Evolutionary conservation across 2,113 vertebrate genomes (phyloP).

Genomic region (Thryonomys swinderianus): DNA sequence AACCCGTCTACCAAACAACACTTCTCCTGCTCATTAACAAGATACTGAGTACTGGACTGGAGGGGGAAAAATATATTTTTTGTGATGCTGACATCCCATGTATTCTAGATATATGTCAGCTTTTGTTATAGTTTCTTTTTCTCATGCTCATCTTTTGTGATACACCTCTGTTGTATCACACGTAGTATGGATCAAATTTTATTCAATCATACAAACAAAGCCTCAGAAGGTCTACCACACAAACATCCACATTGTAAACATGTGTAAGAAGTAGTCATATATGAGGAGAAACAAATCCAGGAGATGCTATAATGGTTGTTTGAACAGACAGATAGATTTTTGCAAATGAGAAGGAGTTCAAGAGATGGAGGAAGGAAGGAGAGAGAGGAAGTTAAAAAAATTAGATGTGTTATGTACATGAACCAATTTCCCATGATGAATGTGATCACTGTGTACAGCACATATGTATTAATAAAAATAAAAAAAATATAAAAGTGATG

Average conservation of each 20-base stretch:
- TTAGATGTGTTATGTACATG: not conserved
- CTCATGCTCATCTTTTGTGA: slow-evolving; percentile 15
- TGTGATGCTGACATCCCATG: not conserved
- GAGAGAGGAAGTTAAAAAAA: not conserved
- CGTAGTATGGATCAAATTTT: slow-evolving; percentile 23
- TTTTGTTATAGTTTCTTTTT: slow-evolving; percentile 17
- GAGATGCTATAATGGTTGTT: not conserved
- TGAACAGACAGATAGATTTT: not conserved
- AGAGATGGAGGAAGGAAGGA: not conserved
- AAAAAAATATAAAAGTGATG: not conserved
- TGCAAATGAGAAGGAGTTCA: not conserved
- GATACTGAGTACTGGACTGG: not conserved
- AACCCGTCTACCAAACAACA: not conserved
- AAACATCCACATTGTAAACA: not conserved
- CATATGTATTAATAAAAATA: not conserved
- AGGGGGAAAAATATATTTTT: not conserved
- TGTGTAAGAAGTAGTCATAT: not conserved
- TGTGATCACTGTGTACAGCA: not conserved
- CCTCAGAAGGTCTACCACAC: not conserved
- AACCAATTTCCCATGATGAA: not conserved
- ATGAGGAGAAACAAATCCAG: not conserved
- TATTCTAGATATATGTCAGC: not conserved
- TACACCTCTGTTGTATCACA: not conserved
- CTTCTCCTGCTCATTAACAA: not conserved
- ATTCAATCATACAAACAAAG: not conserved